These are phyloP conservation scores for Tretioscincus oriximinensis DNA, from an alignment of 2,113 vertebrate genomes.

Conservation along the genomic window DNA sequence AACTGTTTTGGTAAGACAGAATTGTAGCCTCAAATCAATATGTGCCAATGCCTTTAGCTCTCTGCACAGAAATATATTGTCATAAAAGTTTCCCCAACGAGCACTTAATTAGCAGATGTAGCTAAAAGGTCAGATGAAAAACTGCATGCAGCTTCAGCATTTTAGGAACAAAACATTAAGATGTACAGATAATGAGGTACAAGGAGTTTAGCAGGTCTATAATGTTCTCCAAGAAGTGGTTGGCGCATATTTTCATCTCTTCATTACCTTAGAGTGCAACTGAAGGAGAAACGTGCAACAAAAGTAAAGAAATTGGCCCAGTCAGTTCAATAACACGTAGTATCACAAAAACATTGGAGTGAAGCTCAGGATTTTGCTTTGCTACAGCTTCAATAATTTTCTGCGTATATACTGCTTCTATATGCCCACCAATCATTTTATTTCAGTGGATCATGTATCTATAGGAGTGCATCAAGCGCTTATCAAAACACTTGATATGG, in stretches of 20 bases:
- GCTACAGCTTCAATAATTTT: not conserved
- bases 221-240: not conserved
- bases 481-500: too few species aligned
- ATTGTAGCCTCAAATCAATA: constrained; percentile 27
- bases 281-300: constrained; percentile 4
- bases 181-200: not conserved
- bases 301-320: not conserved
- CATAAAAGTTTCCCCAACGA: constrained; percentile 38
- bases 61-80: constrained; percentile 22
- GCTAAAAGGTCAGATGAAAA: constrained; percentile 45
- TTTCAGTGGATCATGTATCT: too few species aligned
- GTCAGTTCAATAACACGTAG: not conserved
- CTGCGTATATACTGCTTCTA: too few species aligned
- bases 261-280: not conserved
- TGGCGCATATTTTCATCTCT: constrained; percentile 13
- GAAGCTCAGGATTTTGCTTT: not conserved
- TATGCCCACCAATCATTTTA: too few species aligned
- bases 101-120: constrained; percentile 37
- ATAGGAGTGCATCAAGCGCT: too few species aligned
- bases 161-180: constrained; percentile 43
- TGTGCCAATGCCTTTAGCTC: constrained; percentile 30
- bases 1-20: constrained; percentile 10
- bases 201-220: not conserved
- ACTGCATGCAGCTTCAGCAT: constrained; percentile 29
- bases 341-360: not conserved